A percentile compares a stretch with the other conserved stretches of the same genome.
Evolutionary conservation across 2,797 vertebrate species (phyloP).

Genomic region (Syndactyla subalaris): DNA sequence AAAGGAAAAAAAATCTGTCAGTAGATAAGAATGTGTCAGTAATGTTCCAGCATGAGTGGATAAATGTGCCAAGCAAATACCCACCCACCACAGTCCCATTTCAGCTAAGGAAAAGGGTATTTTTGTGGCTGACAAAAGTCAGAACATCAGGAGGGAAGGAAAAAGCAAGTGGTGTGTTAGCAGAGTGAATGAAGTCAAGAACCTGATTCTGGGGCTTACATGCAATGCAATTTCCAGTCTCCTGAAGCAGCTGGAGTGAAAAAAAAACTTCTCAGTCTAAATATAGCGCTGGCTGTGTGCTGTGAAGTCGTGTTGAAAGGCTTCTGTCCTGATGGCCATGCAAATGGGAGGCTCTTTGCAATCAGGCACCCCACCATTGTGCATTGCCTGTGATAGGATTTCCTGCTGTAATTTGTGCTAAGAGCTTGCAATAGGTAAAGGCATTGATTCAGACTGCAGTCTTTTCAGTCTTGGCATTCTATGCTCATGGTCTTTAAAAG

Average conservation of each 20-base stretch:
- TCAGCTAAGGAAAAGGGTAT: not conserved
- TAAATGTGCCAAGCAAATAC: not conserved
- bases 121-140: not conserved
- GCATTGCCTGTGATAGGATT: not conserved
- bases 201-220: not conserved
- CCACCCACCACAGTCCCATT: not conserved
- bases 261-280: not conserved
- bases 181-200: fast-evolving
- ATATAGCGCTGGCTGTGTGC: not conserved
- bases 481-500: not conserved
- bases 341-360: not conserved
- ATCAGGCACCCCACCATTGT: not conserved
- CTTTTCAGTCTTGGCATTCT: not conserved
- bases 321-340: not conserved
- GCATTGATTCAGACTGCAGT: not conserved
- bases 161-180: not conserved
- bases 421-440: not conserved
- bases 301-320: conserved; percentile 1
- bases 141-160: not conserved
- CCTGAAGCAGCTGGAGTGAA: not conserved
- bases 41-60: not conserved
- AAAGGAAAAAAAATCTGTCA: not conserved
- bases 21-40: not conserved
- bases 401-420: not conserved
- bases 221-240: not conserved